phyloP scores from a whole-genome alignment of 1,140 invertebrate genomes.

The Macrostomum lignano region DNA sequence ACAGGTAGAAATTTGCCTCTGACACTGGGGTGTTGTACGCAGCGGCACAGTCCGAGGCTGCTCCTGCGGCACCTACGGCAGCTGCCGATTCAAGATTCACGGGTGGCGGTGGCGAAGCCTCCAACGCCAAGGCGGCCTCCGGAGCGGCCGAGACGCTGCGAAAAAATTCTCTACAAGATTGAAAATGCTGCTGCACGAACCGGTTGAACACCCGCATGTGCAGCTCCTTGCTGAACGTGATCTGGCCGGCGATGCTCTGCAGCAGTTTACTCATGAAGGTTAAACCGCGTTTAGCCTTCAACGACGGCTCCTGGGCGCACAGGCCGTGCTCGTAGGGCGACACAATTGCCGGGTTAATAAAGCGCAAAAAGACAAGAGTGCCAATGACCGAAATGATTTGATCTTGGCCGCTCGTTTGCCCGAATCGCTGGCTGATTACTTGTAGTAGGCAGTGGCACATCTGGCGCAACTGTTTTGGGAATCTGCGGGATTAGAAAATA shows the following conservation, averaged over 20 bases:
- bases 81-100: too few species aligned
- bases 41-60: too few species aligned
- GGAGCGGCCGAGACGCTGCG: too few species aligned
- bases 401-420: constrained; percentile 28
- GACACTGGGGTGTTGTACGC: too few species aligned
- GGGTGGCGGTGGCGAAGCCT: too few species aligned
- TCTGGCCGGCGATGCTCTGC: constrained; percentile 91
- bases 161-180: constrained; percentile 34
- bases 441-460: constrained; percentile 94
- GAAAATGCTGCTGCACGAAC: constrained; percentile 64
- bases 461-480: constrained; percentile 68
- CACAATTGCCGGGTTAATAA: constrained; percentile 88
- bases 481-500: too few species aligned
- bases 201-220: constrained; percentile 90
- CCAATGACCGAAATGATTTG: constrained; percentile 38
- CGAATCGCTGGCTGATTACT: constrained; percentile 39
- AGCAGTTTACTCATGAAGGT: constrained; percentile 94
- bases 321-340: constrained; percentile 86
- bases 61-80: too few species aligned
- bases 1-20: too few species aligned
- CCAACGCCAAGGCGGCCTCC: too few species aligned
- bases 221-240: constrained; percentile 86
- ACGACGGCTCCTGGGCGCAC: constrained; percentile 51
- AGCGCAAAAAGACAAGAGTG: constrained; percentile 75
- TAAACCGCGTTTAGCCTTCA: constrained; percentile 50